These are phyloP conservation scores for Scomber japonicus DNA, from an alignment of 2,113 vertebrate species.

Conservation along the genomic window DNA sequence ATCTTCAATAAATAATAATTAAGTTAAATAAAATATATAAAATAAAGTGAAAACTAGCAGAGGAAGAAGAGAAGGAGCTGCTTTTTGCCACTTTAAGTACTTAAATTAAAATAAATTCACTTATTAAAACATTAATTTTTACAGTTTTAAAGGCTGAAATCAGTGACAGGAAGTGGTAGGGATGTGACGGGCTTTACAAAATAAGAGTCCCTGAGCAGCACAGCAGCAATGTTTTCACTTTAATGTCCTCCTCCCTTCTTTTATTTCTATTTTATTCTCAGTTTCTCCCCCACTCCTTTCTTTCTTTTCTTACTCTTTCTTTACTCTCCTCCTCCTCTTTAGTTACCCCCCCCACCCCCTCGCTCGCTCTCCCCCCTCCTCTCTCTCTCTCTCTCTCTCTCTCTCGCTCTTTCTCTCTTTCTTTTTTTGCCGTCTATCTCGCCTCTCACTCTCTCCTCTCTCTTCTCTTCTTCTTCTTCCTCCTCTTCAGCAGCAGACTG, in stretches of 20 bases:
- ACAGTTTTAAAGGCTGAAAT: background rate
- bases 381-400: conserved; percentile 35
- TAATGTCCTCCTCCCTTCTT: background rate
- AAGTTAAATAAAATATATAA: too few species aligned
- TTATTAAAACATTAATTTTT: too few species aligned
- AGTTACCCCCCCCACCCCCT: too few species aligned
- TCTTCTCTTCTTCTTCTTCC: conserved; percentile 73
- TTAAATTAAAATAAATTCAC: too few species aligned
- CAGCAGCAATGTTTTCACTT: conserved; percentile 79
- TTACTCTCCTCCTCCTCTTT: too few species aligned
- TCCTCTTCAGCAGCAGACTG: conserved; percentile 96
- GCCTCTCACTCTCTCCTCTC: conserved; percentile 52
- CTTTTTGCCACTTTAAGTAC: too few species aligned
- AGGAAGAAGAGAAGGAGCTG: too few species aligned
- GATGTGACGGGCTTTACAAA: background rate
- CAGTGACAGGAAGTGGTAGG: background rate
- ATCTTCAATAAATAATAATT: too few species aligned
- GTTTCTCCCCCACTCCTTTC: conserved; percentile 7
- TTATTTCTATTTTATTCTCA: conserved; percentile 49
- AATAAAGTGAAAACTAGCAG: too few species aligned
- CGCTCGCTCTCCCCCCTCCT: too few species aligned
- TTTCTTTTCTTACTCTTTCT: background rate
- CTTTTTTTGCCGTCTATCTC: background rate
- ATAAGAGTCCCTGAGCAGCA: background rate
- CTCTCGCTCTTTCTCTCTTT: conserved; percentile 13